Evolutionary conservation across 1,140 invertebrate genomes (phyloP), one percentile per base, ranked within the genome.

Genomic region (Triops cancriformis): DNA sequence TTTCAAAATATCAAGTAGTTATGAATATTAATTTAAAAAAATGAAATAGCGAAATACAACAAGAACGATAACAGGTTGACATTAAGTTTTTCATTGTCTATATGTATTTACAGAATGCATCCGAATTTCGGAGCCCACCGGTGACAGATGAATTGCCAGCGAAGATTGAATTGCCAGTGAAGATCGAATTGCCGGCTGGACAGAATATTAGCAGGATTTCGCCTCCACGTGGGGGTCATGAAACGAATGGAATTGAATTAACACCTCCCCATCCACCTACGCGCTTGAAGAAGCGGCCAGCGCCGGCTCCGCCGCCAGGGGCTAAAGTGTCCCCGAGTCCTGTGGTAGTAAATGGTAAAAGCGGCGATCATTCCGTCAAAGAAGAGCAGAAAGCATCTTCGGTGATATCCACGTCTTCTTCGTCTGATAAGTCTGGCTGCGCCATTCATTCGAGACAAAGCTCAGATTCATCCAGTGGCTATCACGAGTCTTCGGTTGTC

Each of bases 401-500:
- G 37, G 78, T 74, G 23, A 42, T 76, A 26, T 27, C 79, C 37
- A 31, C 74, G 37, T 28, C 75, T 18, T 73, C 64, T 74, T 64
- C 75, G 79, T 11, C 88, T 89, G 51, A 64, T n/a, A 64, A 64
- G 23, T 64, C 51, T 18, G 51, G 51, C 18, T n/a, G 51, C 31
- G 2, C 31, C 64, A 88, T 87, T 82, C 91, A 92, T 85, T 92
- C 90, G 7, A 86, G 91, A 76, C 91, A 91, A 81, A 91, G 90
- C 83, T 91, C 90, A 80, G 91, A 92, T 82, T 92, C 90, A 80
- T 64, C 51, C 5, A 91, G 90, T 76, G 91, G 91, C 1, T 92
- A 92, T 82, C 91, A 92, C 82, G 91, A 92, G 82, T 88, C 91
- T 10, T 91, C 90, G 4, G 86, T 91, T 10, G 85, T 91, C 74